These are phyloP conservation scores for Monochamus saltuarius DNA, from an alignment of 1,140 invertebrate species.

Conservation along the genomic window DNA sequence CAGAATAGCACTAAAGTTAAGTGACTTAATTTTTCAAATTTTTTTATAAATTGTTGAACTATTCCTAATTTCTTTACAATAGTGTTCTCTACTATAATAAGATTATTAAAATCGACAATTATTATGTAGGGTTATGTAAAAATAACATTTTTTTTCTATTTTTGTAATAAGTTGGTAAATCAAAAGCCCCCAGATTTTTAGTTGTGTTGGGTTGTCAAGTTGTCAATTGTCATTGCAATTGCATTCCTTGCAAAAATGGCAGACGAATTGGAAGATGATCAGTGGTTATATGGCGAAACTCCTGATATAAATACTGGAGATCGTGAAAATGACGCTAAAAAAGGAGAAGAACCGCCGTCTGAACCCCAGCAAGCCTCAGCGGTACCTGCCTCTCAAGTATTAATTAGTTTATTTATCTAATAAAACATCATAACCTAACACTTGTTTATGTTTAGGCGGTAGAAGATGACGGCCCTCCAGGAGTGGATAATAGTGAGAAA, in stretches of 20 bases:
- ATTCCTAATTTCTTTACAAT: too few species aligned
- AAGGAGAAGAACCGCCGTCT: conserved; percentile 29
- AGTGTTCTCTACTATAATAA: too few species aligned
- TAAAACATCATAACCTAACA: conserved; percentile 21
- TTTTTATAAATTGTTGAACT: too few species aligned
- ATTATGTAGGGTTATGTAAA: too few species aligned
- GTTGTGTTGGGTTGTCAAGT: neutral
- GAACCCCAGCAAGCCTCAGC: conserved; percentile 19
- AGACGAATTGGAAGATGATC: conserved; percentile 61
- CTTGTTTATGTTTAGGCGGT: conserved; percentile 29
- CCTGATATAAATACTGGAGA: conserved; percentile 42
- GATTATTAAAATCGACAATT: too few species aligned
- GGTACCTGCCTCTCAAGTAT: conserved; percentile 22
- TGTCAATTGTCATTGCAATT: neutral
- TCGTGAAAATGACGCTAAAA: conserved; percentile 13
- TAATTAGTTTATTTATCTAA: neutral
- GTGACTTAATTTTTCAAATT: neutral
- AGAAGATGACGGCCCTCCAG: conserved; percentile 37
- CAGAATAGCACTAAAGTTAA: neutral
- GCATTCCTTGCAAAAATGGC: conserved; percentile 53
- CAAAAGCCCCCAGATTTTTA: neutral
- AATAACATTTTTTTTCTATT: too few species aligned
- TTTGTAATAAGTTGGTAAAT: too few species aligned
- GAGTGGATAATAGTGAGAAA: conserved; percentile 38
- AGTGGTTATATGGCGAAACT: conserved; percentile 66